Percentiles rank a stretch among this genome's conserved stretches.
Conservation (phyloP, 2,888 invertebrate genomes). For the Cerastis leucographa region DNA sequence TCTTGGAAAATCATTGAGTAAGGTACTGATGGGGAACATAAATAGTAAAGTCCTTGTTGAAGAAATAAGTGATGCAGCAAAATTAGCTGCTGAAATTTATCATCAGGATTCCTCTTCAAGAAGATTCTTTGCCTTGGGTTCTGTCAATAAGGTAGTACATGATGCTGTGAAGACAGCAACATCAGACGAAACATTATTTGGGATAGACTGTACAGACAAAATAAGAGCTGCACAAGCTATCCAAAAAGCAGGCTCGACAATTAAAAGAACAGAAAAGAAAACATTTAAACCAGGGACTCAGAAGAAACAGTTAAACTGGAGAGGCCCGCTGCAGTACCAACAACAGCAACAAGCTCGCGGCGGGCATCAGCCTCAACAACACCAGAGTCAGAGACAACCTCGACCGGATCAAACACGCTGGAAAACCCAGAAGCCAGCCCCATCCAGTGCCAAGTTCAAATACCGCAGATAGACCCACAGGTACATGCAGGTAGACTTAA, state of each 20-base stretch:
- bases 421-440: conserved; percentile 9
- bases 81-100: conserved; percentile 2
- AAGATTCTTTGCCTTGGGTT: conserved; percentile 4
- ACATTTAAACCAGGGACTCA: neutral
- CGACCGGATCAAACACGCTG: conserved; percentile 7
- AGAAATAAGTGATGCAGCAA: conserved; percentile 5
- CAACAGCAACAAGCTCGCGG: conserved; percentile 18
- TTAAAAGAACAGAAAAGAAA: conserved; percentile 2
- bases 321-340: conserved; percentile 15
- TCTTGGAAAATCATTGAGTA: neutral
- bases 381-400: conserved; percentile 3
- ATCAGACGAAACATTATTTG: conserved; percentile 7
- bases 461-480: conserved; percentile 6
- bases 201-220: conserved; percentile 9
- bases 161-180: neutral
- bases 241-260: neutral
- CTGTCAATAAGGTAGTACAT: neutral
- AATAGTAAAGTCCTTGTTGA: neutral
- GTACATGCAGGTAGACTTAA: conserved; percentile 24
- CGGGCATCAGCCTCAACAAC: conserved; percentile 7
- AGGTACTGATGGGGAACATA: neutral
- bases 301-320: conserved; percentile 4
- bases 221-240: conserved; percentile 2
- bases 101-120: conserved; percentile 1
- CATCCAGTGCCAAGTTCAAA: conserved; percentile 8